These are phyloP conservation scores for Homalodisca vitripennis DNA, from an alignment of 1,140 invertebrate genomes.

Conservation along the genomic window DNA sequence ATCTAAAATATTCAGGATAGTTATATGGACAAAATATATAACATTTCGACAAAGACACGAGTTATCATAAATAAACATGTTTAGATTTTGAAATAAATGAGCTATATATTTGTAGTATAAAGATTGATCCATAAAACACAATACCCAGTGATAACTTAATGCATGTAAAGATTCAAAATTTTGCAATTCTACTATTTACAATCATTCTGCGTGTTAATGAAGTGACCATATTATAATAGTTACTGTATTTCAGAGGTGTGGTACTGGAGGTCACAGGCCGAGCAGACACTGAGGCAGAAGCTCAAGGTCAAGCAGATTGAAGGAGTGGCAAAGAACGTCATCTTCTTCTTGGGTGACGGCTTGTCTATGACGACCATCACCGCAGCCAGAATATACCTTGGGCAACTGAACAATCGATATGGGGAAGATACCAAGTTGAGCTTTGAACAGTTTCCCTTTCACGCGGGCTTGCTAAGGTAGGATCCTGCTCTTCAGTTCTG, in stretches of 20 bases:
- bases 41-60: too few relatives aligned
- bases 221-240: too few relatives aligned
- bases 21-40: too few relatives aligned
- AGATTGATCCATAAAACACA: not conserved
- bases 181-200: not conserved
- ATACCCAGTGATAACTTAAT: not conserved
- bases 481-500: slow-evolving; percentile 1
- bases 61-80: not conserved
- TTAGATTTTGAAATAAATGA: not conserved
- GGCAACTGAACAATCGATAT: slow-evolving; percentile 53
- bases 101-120: not conserved
- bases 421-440: slow-evolving; percentile 59
- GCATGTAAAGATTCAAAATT: not conserved
- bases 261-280: not conserved
- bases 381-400: slow-evolving; percentile 64
- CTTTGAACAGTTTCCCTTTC: slow-evolving; percentile 76
- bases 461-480: slow-evolving; percentile 71
- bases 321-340: slow-evolving; percentile 63
- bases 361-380: slow-evolving; percentile 71
- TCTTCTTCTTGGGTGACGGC: slow-evolving; percentile 76
- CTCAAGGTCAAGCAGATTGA: not conserved
- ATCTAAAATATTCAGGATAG: too few relatives aligned
- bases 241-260: not conserved
- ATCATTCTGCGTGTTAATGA: too few relatives aligned
- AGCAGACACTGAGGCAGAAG: not conserved